phyloP scores from a whole-genome alignment of 2,888 invertebrate species.

The Blastobasis adustella region DNA sequence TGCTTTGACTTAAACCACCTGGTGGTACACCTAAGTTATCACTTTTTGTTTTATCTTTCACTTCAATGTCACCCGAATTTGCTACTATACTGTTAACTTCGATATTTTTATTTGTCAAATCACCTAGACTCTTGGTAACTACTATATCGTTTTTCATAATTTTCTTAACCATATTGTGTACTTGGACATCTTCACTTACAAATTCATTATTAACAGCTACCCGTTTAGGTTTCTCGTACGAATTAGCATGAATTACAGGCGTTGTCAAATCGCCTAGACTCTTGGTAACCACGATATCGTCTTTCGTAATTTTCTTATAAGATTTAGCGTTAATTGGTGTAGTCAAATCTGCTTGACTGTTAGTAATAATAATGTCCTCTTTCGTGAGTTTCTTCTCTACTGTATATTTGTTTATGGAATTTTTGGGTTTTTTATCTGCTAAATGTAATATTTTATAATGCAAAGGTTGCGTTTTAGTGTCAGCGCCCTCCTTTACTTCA shows the following conservation, averaged over 20 bases:
- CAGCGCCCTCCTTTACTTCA: conserved; percentile 7
- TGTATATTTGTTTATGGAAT: conserved; percentile 29
- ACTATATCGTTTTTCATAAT: neutral
- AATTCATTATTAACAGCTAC: too few species aligned
- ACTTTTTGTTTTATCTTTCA: too few species aligned
- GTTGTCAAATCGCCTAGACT: neutral
- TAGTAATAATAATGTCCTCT: conserved; percentile 48
- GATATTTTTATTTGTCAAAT: neutral
- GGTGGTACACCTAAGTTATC: too few species aligned
- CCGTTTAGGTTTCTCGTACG: too few species aligned
- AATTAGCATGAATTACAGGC: too few species aligned
- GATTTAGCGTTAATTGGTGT: conserved; percentile 3
- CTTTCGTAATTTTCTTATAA: neutral
- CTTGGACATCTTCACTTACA: too few species aligned
- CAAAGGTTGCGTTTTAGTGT: conserved; percentile 3
- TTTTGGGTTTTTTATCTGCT: conserved; percentile 12
- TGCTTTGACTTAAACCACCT: too few species aligned
- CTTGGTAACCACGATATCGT: neutral
- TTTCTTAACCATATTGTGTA: neutral
- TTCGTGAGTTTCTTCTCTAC: conserved; percentile 45
- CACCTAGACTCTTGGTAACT: neutral
- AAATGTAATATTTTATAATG: conserved; percentile 16
- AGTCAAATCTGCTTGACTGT: conserved; percentile 17
- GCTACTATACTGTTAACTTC: too few species aligned
- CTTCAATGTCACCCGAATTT: too few species aligned